These are phyloP conservation scores for Esox lucius DNA, from an alignment of 2,797 vertebrate species.

Conservation along the genomic window DNA sequence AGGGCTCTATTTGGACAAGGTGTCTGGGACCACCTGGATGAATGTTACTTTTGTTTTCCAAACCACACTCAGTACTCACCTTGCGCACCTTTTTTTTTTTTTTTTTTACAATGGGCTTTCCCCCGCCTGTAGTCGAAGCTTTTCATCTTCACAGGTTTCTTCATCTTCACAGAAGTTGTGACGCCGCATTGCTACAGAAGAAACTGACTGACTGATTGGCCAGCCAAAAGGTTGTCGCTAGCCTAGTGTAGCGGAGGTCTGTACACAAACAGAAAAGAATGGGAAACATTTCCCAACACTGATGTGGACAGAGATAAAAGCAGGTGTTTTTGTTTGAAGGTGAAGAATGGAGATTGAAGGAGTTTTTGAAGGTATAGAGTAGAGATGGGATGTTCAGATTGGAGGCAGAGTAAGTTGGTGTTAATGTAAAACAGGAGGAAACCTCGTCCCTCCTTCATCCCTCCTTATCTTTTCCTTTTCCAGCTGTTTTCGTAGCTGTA, in stretches of 20 bases:
- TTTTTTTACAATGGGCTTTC: conserved; percentile 52
- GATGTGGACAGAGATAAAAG: conserved; percentile 75
- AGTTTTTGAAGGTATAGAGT: conserved; percentile 65
- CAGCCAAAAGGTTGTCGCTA: conserved; percentile 2
- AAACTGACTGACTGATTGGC: conserved; percentile 58
- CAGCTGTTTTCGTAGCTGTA: conserved; percentile 54
- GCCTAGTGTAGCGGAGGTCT: conserved; percentile 42
- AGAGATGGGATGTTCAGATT: conserved; percentile 69
- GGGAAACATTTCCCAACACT: conserved; percentile 70
- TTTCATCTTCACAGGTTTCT: conserved; percentile 67
- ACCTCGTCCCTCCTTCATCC: conserved; percentile 47
- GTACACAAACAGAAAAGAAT: conserved; percentile 63
- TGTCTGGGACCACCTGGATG: conserved; percentile 77
- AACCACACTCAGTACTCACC: no score
- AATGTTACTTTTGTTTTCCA: conserved; percentile 68
- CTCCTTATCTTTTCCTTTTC: conserved; percentile 66
- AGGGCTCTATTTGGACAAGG: conserved; percentile 69
- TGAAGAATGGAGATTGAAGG: conserved; percentile 18
- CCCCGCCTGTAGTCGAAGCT: conserved; percentile 48
- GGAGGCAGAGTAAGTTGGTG: conserved; percentile 56
- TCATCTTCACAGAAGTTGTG: conserved; percentile 69
- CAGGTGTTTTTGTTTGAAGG: conserved; percentile 77
- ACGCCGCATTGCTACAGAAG: conserved; percentile 64
- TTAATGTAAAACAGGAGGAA: conserved; percentile 54
- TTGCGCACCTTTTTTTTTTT: conserved; percentile 65